These are phyloP conservation scores for Drosophila yakuba DNA, from an alignment of 1,140 invertebrate genomes.

Conservation along the genomic window DNA sequence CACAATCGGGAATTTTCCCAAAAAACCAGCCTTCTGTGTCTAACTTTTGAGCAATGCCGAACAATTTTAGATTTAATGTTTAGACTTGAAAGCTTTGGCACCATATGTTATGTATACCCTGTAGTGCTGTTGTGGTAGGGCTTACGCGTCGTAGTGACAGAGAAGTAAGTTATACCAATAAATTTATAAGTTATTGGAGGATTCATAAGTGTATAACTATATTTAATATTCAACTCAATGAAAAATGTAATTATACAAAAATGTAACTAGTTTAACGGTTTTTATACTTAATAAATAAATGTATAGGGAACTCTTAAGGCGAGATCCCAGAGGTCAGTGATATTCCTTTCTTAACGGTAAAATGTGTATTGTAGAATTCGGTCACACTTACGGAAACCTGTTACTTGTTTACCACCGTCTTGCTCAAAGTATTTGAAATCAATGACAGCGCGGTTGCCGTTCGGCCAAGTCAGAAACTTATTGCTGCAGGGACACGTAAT, in stretches of 20 bases:
- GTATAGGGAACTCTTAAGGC: background rate
- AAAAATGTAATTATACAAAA: no score
- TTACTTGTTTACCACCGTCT: slow-evolving; percentile 35
- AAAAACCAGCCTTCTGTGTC: background rate
- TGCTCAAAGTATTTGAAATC: slow-evolving; percentile 6
- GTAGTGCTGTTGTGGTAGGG: background rate
- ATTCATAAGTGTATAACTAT: no score
- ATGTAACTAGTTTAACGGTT: no score
- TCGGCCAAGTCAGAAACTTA: slow-evolving; percentile 17
- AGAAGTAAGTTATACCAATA: background rate
- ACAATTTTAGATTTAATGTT: background rate
- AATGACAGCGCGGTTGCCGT: slow-evolving; percentile 19
- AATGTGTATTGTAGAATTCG: background rate
- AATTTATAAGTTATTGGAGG: no score
- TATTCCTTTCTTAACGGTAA: background rate
- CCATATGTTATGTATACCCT: background rate
- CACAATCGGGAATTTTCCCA: background rate
- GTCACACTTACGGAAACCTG: slow-evolving; percentile 20
- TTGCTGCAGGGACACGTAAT: slow-evolving; percentile 4
- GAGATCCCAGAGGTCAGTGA: background rate
- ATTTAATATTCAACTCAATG: no score
- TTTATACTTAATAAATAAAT: no score
- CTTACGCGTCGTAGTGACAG: no score
- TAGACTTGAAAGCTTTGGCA: background rate
- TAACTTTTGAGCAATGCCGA: background rate